Evolutionary conservation across 2,797 vertebrate genomes (phyloP), one percentile per base, ranked within the genome.

Genomic region (Scolopax rusticola): DNA sequence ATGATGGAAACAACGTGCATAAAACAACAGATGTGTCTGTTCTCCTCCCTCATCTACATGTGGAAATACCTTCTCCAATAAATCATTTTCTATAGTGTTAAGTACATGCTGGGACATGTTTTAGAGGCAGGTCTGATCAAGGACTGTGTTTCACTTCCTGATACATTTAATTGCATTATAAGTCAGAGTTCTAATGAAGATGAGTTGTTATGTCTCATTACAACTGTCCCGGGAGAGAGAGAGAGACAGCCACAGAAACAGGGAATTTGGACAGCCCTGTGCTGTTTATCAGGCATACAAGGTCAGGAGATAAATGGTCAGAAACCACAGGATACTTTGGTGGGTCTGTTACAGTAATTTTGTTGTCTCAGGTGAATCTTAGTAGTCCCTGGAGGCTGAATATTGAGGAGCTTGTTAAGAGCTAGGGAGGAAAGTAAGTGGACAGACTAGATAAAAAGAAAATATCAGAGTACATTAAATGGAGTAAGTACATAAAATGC

Each of bases 171-270:
- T 93, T 97, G 91, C 91, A 91, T 95, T 97, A 85, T 97, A 94
- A 97, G 96, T 97, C 97, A 97, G 78, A 97, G 87, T 90, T 65
- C 32, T 97, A 97, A 97, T 97, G 95, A 98, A 97, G 94, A 97
- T 82, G 81, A 97, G 96, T 97, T 97, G 90, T 92, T 91, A 64
- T 93, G 76, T 97, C 92, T 96, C 79, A 61, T 28, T 67, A 45
- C 61, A 96, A 89, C 63, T 91, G 41, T 89, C 84, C 65, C 84
- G 91, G 89, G 91, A 97, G 91, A 95, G 64, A 67, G 68, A 95
- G 64, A 67, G 68, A 95, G 33, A 82, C 57, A 95, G 95, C 19
- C 84, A 88, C 69, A 82, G 59, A 89, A 88, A 93, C 3, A 36
- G 57, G 36, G 45, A 71, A 93, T 89, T 71, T 50, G 25, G 86